These are phyloP conservation scores for Drosophila quadrilineata DNA, from an alignment of 1,140 invertebrate species.

Conservation along the genomic window DNA sequence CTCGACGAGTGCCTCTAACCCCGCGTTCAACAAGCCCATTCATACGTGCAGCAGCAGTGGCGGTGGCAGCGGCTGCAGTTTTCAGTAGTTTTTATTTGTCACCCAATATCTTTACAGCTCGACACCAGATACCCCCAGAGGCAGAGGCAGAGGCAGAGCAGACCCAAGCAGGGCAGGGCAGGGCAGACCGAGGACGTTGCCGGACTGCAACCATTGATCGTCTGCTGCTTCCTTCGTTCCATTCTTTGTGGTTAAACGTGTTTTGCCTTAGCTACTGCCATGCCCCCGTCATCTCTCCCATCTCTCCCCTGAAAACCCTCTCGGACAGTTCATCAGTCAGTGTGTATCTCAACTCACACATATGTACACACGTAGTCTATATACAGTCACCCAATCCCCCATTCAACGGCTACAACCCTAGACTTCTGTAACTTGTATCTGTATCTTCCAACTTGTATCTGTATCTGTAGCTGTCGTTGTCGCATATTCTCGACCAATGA, in stretches of 20 bases:
- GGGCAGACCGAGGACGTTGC: not conserved
- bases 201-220: conserved; percentile 65
- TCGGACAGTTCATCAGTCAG: conserved; percentile 42
- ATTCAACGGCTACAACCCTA: conserved; percentile 35
- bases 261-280: conserved; percentile 37
- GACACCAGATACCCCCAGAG: conserved; percentile 70
- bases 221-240: conserved; percentile 74
- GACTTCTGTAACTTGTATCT: conserved; percentile 46
- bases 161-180: conserved; percentile 4
- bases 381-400: conserved; percentile 7
- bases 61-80: conserved; percentile 37
- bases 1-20: conserved; percentile 14
- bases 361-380: not conserved
- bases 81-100: conserved; percentile 81
- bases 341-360: conserved; percentile 4
- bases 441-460: conserved; percentile 28
- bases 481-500: conserved; percentile 48
- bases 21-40: conserved; percentile 55
- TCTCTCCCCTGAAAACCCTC: not conserved
- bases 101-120: conserved; percentile 78
- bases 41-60: conserved; percentile 59
- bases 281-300: not conserved
- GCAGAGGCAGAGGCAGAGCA: too few species aligned
- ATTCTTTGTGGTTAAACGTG: conserved; percentile 76
- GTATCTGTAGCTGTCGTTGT: conserved; percentile 29